phyloP scores from a whole-genome alignment of 2,113 vertebrate species.

The Ceratotherium simum region DNA sequence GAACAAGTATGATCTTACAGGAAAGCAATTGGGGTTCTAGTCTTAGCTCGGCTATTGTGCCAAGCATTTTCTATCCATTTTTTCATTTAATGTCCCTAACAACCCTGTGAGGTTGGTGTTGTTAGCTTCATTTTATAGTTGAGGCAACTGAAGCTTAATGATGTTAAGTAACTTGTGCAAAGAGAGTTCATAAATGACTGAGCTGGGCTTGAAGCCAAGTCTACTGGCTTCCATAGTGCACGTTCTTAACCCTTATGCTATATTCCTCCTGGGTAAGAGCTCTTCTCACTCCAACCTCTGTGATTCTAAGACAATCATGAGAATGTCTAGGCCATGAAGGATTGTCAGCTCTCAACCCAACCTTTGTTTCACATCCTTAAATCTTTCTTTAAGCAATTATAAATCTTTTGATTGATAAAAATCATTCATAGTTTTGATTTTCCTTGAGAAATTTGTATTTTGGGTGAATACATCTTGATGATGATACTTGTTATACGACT shows the following conservation, averaged over 20 bases:
- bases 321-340: not conserved
- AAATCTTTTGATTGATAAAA: not conserved
- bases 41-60: not conserved
- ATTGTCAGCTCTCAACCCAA: not conserved
- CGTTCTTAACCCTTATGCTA: not conserved
- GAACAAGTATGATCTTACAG: not conserved
- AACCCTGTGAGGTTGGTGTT: not conserved
- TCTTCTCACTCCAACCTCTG: not conserved
- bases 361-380: not conserved
- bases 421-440: not conserved
- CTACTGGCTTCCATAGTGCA: rapidly evolving
- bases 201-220: not conserved
- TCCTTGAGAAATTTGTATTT: not conserved
- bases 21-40: not conserved
- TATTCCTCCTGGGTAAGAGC: not conserved
- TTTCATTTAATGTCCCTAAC: not conserved
- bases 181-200: not conserved
- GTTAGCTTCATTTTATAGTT: not conserved
- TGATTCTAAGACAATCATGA: not conserved
- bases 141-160: not conserved
- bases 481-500: not conserved
- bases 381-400: not conserved
- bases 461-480: not conserved
- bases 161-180: not conserved
- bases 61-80: not conserved